Conservation (phyloP, 2,113 vertebrate genomes). For the Casuarius casuarius region DNA sequence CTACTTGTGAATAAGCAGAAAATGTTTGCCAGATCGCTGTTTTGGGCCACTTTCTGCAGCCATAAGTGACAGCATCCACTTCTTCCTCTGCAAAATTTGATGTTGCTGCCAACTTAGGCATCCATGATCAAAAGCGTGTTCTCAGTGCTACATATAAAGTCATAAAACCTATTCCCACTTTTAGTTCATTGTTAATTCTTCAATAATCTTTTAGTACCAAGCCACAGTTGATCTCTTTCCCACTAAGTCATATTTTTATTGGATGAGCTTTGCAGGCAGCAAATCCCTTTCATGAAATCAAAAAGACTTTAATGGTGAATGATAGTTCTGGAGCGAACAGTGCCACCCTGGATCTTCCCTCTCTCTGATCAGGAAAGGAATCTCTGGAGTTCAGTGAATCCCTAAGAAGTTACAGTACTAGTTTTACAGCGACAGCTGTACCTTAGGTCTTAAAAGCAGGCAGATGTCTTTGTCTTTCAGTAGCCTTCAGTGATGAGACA, state of each 20-base stretch:
- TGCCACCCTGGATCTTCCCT: background rate
- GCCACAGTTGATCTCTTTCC: background rate
- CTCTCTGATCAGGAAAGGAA: background rate
- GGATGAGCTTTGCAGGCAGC: background rate
- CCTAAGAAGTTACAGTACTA: background rate
- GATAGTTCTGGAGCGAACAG: background rate
- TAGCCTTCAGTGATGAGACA: background rate
- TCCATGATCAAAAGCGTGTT: background rate
- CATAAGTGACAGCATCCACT: background rate
- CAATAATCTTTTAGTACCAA: background rate
- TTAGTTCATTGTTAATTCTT: background rate
- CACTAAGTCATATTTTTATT: background rate
- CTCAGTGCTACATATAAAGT: background rate
- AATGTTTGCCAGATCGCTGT: background rate
- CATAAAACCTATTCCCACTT: background rate
- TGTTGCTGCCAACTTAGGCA: background rate
- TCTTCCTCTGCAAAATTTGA: background rate
- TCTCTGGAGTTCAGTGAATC: background rate
- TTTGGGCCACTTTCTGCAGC: background rate
- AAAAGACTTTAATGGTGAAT: background rate
- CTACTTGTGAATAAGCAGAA: background rate
- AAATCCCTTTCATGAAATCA: background rate
- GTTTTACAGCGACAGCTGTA: constrained; percentile 27
- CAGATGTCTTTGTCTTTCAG: constrained; percentile 25
- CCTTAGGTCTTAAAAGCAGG: background rate